Evolutionary conservation across 2,888 invertebrate genomes (phyloP).

Genomic region (Physocephala rufipes): DNA sequence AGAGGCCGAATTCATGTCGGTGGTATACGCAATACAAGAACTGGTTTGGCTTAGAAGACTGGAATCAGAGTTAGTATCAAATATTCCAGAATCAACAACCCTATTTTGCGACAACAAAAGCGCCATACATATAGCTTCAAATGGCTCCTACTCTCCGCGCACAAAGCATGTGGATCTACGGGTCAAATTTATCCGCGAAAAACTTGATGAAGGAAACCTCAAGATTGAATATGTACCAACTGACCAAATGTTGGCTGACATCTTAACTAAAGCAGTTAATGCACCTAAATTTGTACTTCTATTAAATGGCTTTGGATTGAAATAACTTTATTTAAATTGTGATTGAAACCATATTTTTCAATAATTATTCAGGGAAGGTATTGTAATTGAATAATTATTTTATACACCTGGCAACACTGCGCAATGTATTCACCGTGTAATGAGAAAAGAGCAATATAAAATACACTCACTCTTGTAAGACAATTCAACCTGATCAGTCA

Average conservation of each 20-base stretch:
- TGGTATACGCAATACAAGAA: slow-evolving; percentile 4
- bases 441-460: no score
- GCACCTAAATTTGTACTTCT: no score
- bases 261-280: slow-evolving; percentile 26
- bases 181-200: slow-evolving; percentile 40
- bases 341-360: no score
- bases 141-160: slow-evolving; percentile 37
- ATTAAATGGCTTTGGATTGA: no score
- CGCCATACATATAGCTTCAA: slow-evolving; percentile 35
- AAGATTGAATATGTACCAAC: slow-evolving; percentile 16
- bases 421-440: no score
- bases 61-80: slow-evolving; percentile 11
- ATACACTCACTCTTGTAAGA: no score
- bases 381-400: no score
- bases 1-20: slow-evolving; percentile 33
- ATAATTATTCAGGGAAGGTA: no score
- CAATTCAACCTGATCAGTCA: no score
- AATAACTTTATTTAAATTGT: no score
- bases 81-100: slow-evolving; percentile 10
- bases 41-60: slow-evolving; percentile 7
- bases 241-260: slow-evolving; percentile 23
- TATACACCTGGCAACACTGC: no score
- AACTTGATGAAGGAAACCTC: slow-evolving; percentile 26
- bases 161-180: slow-evolving; percentile 42
- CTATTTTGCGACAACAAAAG: slow-evolving; percentile 39